Conservation (phyloP, 2,113 vertebrate genomes). For the Phaetusa simplex region DNA sequence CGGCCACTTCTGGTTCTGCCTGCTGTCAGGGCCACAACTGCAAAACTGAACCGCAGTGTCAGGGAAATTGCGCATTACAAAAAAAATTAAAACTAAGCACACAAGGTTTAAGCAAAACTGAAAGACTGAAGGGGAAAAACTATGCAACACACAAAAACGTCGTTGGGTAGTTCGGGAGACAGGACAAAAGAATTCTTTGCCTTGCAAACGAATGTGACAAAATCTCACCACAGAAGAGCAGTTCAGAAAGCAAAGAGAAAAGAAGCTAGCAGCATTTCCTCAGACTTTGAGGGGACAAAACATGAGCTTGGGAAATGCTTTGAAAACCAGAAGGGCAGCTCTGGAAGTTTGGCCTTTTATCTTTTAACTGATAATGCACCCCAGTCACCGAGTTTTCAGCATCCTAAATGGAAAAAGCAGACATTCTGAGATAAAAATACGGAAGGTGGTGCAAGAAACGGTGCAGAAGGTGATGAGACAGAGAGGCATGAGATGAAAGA, state of each 20-base stretch:
- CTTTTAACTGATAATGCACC: neutral
- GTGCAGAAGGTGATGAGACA: neutral
- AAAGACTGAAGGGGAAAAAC: neutral
- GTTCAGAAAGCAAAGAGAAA: neutral
- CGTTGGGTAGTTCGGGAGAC: neutral
- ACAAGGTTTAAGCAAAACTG: neutral
- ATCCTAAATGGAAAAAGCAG: neutral
- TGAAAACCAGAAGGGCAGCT: neutral
- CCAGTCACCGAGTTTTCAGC: neutral
- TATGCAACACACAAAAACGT: fast-evolving
- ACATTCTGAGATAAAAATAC: neutral
- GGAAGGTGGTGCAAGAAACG: neutral
- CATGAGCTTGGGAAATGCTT: neutral
- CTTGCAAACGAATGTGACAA: neutral
- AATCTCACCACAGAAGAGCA: neutral
- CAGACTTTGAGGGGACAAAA: neutral
- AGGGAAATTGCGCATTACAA: neutral
- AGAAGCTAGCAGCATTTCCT: neutral
- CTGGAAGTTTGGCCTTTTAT: neutral
- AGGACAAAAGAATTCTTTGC: neutral
- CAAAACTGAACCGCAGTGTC: fast-evolving
- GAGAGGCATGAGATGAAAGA: neutral
- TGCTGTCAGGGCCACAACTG: neutral
- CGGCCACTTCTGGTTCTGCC: conserved; percentile 16
- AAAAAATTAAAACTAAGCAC: neutral